A percentile compares a stretch with the other conserved stretches of the same genome.
phyloP scores from a whole-genome alignment of 2,113 vertebrate species.

The Cyphomyrus discorhynchus region DNA sequence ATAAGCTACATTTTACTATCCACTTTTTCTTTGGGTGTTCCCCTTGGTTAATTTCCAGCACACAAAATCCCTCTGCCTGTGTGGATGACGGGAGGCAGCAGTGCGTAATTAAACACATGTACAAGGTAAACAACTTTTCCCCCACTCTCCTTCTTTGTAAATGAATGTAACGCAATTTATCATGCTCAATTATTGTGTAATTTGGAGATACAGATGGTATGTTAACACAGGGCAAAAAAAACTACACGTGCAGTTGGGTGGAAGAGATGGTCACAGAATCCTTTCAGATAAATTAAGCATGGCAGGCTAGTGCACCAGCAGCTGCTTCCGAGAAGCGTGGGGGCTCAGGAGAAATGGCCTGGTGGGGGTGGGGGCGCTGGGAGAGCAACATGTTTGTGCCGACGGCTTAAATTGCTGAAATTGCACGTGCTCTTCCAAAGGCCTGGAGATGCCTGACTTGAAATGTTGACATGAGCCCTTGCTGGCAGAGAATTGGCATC shows the following conservation, averaged over 20 bases:
- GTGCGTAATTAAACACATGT: conserved; percentile 23
- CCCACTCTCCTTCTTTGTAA: conserved; percentile 27
- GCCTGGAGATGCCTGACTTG: neutral
- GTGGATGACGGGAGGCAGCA: neutral
- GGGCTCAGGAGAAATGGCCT: neutral
- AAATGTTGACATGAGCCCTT: neutral
- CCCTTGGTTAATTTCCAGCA: neutral
- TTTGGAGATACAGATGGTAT: conserved; percentile 44
- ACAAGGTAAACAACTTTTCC: conserved; percentile 9
- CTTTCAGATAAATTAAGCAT: conserved; percentile 24
- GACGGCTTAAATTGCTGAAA: neutral
- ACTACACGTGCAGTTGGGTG: conserved; percentile 18
- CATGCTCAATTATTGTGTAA: conserved; percentile 40
- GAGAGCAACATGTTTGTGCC: neutral
- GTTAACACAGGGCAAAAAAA: conserved; percentile 32
- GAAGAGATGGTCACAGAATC: conserved; percentile 10
- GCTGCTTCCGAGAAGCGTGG: conserved; percentile 1
- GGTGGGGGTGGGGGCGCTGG: too few species aligned
- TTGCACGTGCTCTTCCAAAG: neutral
- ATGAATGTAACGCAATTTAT: conserved; percentile 38
- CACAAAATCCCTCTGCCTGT: neutral
- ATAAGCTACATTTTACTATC: neutral
- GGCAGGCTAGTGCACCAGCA: conserved; percentile 18
- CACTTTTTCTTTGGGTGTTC: neutral
- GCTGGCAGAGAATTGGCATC: neutral